Evolutionary conservation across 2,113 vertebrate species (phyloP), one percentile per base, ranked within the genome.

Genomic region (Mixornis gularis): DNA sequence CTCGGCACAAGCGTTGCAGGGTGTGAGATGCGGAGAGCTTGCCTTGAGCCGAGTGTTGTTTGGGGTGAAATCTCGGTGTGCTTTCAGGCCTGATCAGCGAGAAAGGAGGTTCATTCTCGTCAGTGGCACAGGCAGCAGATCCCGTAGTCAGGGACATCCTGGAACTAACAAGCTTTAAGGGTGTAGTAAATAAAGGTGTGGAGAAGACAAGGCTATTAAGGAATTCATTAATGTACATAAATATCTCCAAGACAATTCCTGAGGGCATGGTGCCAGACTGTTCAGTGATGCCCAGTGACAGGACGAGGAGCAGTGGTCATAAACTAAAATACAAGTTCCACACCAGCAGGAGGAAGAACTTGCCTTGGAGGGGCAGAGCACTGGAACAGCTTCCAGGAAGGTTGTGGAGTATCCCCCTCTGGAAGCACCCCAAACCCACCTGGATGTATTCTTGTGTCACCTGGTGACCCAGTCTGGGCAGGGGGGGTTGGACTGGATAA

Each of bases 401-500:
- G 17, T 3, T 17, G 8, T 58, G 13, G 36, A 49, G 4, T 30
- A 3, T 41, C 7, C 12, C 9, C 3, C 12, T 56, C 24, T 55
- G 49, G 29, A 64, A n/a, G 7, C 18, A n/a, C 16, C n/a, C 10
- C 19, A 34, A 25, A 8, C 13, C 19, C 16, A 34, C 12, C 34
- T 22, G 32, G 32, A 16, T 25, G 11, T 30, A 3, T 13, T 38
- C 15, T 27, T 27, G 15, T 59, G 22, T 17, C 32, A 15, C 36
- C 26, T 22, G 41, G 32, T 10, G 26, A 34, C 48, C 25, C 49
- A 9, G 30, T 11, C 41, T 48, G 30, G 48, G 9, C 46, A 24
- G 15, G 15, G 43, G 19, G 29, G 8, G 0, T 29, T 49, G 49
- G 13, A 2, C 15, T 38, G 38, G 22, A 1, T 17, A 17, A 17